Conservation (phyloP, 2,888 invertebrate genomes). For the Drosophila kanekoi region DNA sequence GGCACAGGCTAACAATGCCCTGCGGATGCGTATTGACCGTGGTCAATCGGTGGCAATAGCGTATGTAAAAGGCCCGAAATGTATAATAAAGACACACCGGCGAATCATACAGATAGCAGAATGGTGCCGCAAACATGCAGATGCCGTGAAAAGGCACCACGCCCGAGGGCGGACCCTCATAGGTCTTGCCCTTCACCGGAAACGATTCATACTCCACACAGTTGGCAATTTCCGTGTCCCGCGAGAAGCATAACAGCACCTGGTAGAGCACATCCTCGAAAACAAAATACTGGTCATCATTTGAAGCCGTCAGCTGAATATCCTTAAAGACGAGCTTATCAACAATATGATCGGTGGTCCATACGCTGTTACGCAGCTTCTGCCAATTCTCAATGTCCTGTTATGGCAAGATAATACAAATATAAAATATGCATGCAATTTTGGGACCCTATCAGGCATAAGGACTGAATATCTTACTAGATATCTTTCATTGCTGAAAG, state of each 20-base stretch:
- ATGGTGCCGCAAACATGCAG: conserved; percentile 98
- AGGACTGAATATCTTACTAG: too few species aligned
- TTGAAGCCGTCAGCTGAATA: conserved; percentile 97
- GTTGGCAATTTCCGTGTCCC: conserved; percentile 92
- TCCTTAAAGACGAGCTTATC: conserved; percentile 98
- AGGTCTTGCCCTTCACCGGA: conserved; percentile 83
- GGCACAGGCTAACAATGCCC: conserved; percentile 95
- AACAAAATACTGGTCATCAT: conserved; percentile 99
- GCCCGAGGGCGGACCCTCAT: conserved; percentile 92
- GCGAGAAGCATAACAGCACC: conserved; percentile 95
- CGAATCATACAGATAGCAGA: conserved; percentile 96
- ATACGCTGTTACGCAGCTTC: conserved; percentile 91
- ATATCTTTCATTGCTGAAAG: too few species aligned
- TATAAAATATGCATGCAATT: too few species aligned
- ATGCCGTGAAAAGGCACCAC: conserved; percentile 98
- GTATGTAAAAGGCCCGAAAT: conserved; percentile 95
- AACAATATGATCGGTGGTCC: conserved; percentile 95
- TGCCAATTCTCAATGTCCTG: conserved; percentile 92
- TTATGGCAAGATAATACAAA: background rate
- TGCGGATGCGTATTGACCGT: conserved; percentile 95
- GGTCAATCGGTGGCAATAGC: conserved; percentile 96
- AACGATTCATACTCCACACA: conserved; percentile 87
- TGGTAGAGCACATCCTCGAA: conserved; percentile 98
- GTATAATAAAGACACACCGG: conserved; percentile 94
- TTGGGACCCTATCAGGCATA: too few species aligned